Base-by-base conservation (phyloP, 2,888 invertebrate species). In the Drosophila testacea region DNA sequence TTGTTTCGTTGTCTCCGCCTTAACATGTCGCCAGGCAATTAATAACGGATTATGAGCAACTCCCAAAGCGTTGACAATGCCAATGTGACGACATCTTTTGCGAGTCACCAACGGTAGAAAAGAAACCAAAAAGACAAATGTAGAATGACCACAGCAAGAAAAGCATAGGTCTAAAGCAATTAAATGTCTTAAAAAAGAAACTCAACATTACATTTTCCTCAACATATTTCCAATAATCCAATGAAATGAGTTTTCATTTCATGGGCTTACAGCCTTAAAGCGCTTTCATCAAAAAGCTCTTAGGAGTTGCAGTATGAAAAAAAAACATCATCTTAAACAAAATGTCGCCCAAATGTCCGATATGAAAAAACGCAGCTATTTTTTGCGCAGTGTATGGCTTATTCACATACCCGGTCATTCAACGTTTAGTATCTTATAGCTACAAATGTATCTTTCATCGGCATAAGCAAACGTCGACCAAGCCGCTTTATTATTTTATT, bases 11-110 rank as follows among this genome's bases (percentile, higher is more conserved):
- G 13, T 41, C 68, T 70, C 64, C 65, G 59, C 70, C 73, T 65
- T 81, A 79, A 85, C 87, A 87, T 89, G 87, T 85, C 79, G 86
- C 78, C 73, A 61, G 69, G 75, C 88, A 87, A 87, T 87, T 87
- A 87, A 87, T 87, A 87, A 89, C 81, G 87, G 87, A 88, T 87
- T 89, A 87, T 88, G 78, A 79, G 73, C 72, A 60, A 67, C 71
- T 79, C 76, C 70, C 81, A 69, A 73, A 70, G 77, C 80, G 73
- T 83, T 77, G 77, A 80, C 81, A 79, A 74, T 73, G 79, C 73
- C 73, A 67, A 73, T 65, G 61, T 64, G 70, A 68, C 88, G 72
- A 79, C 81, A 81, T 78, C 81, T 74, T 72, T 81, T 64, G 71
- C 77, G 54, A 70, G 51, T 62, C 83, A 73, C 73, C 65, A 77